Base-by-base conservation (phyloP, 2,113 vertebrate species). In the Coracopsis vasa region DNA sequence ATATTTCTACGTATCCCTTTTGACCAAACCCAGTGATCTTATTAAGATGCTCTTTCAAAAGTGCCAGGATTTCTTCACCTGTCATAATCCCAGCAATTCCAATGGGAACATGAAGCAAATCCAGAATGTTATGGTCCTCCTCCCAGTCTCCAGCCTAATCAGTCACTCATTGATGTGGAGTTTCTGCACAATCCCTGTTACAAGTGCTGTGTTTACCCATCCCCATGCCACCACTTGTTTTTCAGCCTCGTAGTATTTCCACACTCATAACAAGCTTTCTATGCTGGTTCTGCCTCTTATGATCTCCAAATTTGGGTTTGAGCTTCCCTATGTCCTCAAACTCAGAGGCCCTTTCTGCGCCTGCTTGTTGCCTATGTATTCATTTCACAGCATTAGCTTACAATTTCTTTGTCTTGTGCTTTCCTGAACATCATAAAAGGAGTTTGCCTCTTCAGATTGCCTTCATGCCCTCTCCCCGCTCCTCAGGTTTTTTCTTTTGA, bases 1-100 rank as follows among this genome's bases (percentile, higher is more conserved):
- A 11, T 78, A 92, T 88, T 94, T 94, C 89, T 92, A 72, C 56
- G 61, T 69, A 80, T 8, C 21, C n/a, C 50, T 92, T 91, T 72
- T 88, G 78, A 81, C 87, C 56, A 94, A 94, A 91, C 39, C 29
- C 28, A 56, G 16, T 17, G 44, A 81, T 94, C 70, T 87, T 89
- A 91, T 44, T 88, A 91, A 53, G n/a, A 61, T 5, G 4, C 5
- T 20, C 25, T 91, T 88, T 89, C 74, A 91, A 90, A 95, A 91
- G 72, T 14, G 2, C 5, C 29, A 51, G 11, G 51, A 79, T 95
- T 95, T 95, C 83, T 64, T 89, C 61, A 94, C 27, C 47, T 71
- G 31, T 23, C 44, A 42, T 79, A 92, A 80, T 73, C 41, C 7
- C 35, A 87, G 58, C 25, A 64, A 31, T 65, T 86, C 65, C 31